Evolutionary conservation across 37 sponge, comb jelly and placozoan genomes (phyloP), one percentile per base, ranked within the genome.

Genomic region (Mnemiopsis leidyi): DNA sequence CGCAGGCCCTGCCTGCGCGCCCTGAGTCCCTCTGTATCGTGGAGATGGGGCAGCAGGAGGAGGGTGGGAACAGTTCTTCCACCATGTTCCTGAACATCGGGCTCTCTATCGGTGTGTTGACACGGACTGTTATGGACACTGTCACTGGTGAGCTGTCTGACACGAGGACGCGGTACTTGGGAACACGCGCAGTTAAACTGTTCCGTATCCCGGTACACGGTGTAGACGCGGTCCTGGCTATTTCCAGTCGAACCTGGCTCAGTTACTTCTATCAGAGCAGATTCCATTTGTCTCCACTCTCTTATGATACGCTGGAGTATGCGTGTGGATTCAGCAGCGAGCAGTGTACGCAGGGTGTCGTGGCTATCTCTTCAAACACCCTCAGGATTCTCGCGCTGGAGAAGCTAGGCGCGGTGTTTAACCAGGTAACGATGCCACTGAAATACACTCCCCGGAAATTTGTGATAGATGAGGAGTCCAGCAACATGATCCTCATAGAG

Each of bases 141-240:
- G 96, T 99, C 29, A 99, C 97, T 38, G 99, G 99, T 0, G 97
- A 99, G 38, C 95, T 99, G 69, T 97, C 99, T 39, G 99, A 99
- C 68, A 99, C 99, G 16, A 94, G 99, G 30, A 98, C 99, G 48
- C 95, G 99, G 76, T 98, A 97, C 40, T 93, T 97, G 30, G 99
- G 99, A 31, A 96, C 97, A 2, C 83, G 97, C 23, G 95, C 99
- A n/a, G 97, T 97, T 32, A 97, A 96, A 85, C 94, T 99, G 76
- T 99, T 99, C 77, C 82, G 94, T 5, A 98, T 99, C 75, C 94
- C 92, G 67, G 96, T 97, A 79, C 96, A 97, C 20, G 92, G 90
- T 1, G 92, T 95, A 32, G 96, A 97, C 69, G 95, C 97, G 26
- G 95, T 99, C 31, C 95, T 99, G 36, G 97, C 97, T 25, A 95